Base-by-base conservation (phyloP, 2,888 invertebrate species). In the Heteromurus nitidus region DNA sequence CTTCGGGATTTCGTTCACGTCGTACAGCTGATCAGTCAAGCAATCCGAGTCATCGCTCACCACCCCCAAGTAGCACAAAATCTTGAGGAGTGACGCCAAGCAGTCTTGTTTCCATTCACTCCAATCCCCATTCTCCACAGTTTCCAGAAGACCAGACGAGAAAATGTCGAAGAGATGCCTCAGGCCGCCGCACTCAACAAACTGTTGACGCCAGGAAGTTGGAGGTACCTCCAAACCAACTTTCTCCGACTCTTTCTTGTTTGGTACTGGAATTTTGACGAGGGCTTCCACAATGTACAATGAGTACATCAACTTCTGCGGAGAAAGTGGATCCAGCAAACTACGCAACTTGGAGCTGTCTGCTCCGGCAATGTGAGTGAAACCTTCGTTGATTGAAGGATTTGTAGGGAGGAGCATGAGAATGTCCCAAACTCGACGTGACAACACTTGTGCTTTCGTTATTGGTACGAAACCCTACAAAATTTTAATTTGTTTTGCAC, bases 71-170 rank as follows among this genome's bases (percentile, higher is more conserved):
- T 96, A 93, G 89, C 95, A 96, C 9, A 97, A 90, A 84, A 97
- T 92, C 88, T 96, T 95, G 70, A 98, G 89, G 11, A 98, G 90
- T 85, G 95, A 93, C 2, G 97, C 96, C 30, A 98, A 91, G 88
- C 97, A 97, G 89, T 98, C 98, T 89, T 97, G 97, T 74, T 96
- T 93, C 98, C 98, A 98, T 90, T 97, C 96, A 87, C 93, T 93
- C 87, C 87, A 87, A 70, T 94, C 93, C 26, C 93, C 93, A 42
- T 92, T 92, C 62, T 89, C 89, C 73, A 93, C 92, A 26, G 91
- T 89, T 90, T 95, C 95, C 82, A 96, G 89, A 50, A 93, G 92
- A 53, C 94, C 96, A 36, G 95, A 95, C 92, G 95, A 94, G 90
- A 97, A 96, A 85, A 97, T 96, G 88, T 96, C 95, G 89, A 96